Evolutionary conservation across 2,113 vertebrate genomes (phyloP), one percentile per base, ranked within the genome.

Genomic region (Mustela nigripes): DNA sequence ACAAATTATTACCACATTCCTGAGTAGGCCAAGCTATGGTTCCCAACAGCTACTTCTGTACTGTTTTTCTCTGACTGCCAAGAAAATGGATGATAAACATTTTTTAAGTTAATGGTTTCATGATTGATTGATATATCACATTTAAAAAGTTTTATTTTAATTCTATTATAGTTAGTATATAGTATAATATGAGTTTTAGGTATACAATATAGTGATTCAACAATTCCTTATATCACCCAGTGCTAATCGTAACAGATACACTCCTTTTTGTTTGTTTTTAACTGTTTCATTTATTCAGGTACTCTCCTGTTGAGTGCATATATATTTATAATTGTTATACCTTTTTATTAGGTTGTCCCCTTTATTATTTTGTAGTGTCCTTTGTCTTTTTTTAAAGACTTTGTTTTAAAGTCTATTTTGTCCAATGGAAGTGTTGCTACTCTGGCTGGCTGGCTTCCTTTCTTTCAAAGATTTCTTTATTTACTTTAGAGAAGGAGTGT

Each of bases 21-120:
- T 67, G 8, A 42, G 36, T 82, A 91, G 42, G 42, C 86, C 53
- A 58, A 18, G 19, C 21, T 53, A 22, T 36, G n/a, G 76, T 56
- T 45, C 19, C 81, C 33, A 42, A 12, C 33, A 12, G 36, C 33
- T 82, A 53, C 26, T 90, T 85, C n/a, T 80, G 39, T 22, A 80
- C 24, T 56, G 48, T 36, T 81, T 96, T 92, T 56, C 58, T 86
- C 48, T 81, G 63, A 19, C 14, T 94, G 71, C 28, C 16, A 63
- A 74, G 83, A 91, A 85, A 94, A 83, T 71, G 42, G 45, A 50
- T 65, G 36, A 76, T 60, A 56, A 69, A 53, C 28, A 6, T 76
- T 81, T 97, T 79, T 67, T 56, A 78, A 91, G 62, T 74, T 80
- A 71, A 78, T 89, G 33, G 15, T n/a, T 67, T 87, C 42, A 48